Evolutionary conservation across 2,113 vertebrate genomes (phyloP), one percentile per base, ranked within the genome.

Genomic region (Halcyon malimbica): DNA sequence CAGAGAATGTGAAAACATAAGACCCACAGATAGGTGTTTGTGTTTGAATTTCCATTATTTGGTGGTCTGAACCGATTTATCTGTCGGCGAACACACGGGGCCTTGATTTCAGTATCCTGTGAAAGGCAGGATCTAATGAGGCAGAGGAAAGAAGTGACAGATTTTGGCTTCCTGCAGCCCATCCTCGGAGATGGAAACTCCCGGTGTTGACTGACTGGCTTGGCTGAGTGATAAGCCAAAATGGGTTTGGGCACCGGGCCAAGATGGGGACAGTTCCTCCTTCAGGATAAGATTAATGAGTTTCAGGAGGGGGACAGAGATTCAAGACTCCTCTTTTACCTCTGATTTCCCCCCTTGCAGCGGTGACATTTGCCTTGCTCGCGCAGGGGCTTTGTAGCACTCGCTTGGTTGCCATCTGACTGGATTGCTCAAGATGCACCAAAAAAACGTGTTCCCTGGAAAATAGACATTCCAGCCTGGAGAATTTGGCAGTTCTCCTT

Each of bases 121-220:
- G 95, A 96, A 82, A 95, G 87, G 91, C 93, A 91, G 87, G 80
- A 77, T 73, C 86, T 96, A 89, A 96, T 71, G 93, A 95, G 87
- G 75, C 81, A 91, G 84, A 94, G 97, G 95, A 95, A 97, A 95
- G 93, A 86, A 90, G 73, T 97, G 97, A 96, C 91, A 94, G 93
- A 88, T 94, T 93, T 90, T 77, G 92, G 87, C 85, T 98, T 97
- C 97, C 97, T 97, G 95, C 88, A 91, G 82, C 64, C 95, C 78
- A 44, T 97, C 94, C 93, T 97, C 42, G 0, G 92, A 94, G 77
- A 35, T 96, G 95, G 94, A 96, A 97, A 97, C 85, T 97, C 81
- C 91, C 13, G 10, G 94, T 83, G 93, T 69, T 95, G 96, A 97
- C 13, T 51, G 97, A 95, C 54, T 23, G 1, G 71, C 77, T 88